Evolutionary conservation across 2,888 invertebrate genomes (phyloP), one percentile per base, ranked within the genome.

Genomic region (Drosophila mimetica): DNA sequence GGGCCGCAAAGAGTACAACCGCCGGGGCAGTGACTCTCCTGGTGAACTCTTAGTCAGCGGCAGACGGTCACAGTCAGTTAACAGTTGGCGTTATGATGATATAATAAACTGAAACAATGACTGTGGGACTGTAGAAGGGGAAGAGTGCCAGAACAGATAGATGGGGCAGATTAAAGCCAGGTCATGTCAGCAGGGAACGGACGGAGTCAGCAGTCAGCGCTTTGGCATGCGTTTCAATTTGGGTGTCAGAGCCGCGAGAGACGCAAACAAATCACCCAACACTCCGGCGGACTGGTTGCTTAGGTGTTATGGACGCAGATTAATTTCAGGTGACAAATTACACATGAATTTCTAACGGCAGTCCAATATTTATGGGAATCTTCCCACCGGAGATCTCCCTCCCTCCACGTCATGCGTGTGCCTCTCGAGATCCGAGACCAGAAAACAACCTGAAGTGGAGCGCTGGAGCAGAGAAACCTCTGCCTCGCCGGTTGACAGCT

Each of bases 271-370:
- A 81, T 81, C 63, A 66, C 65, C 55, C 71, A 67, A 52, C 73
- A 75, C 44, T 53, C 71, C 14, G 59, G 55, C 58, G 25, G 7
- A 25, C 25, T n/a, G 41, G 13, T 13, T 41, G 66, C 67, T 54
- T 47, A n/a, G n/a, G 30, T 14, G 67, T 64, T 25, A 25, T 74
- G 50, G 63, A 55, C 66, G 37, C 58, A 82, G 83, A 82, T 83
- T 85, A 82, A 83, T 83, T 85, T 85, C 79, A 61, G 85, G 76
- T 83, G 83, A 83, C 83, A 83, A 83, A 82, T 83, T 83, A 76
- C 77, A 82, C 80, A 72, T 79, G 74, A 63, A 74, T 83, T 54
- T 70, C 77, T 83, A 83, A 83, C 86, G 85, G 83, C 83, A 79
- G 67, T 82, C 42, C 52, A 74, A 84, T 82, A 82, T 82, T 84